phyloP scores from a whole-genome alignment of 2,113 vertebrate genomes.

The Oreochromis tanganicae region DNA sequence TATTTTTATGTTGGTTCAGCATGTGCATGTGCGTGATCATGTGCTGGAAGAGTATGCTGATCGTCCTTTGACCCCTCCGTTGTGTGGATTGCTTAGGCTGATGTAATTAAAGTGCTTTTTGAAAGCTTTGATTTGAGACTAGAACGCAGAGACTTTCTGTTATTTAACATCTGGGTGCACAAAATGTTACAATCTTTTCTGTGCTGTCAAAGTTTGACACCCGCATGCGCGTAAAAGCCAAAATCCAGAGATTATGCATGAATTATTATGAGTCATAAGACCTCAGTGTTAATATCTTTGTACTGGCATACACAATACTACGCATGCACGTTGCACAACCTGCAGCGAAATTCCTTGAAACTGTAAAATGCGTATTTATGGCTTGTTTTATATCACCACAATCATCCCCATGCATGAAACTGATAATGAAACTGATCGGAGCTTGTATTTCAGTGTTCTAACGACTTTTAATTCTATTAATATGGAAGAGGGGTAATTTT shows the following conservation, averaged over 20 bases:
- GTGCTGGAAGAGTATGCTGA: background rate
- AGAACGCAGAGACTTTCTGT: background rate
- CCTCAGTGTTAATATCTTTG: background rate
- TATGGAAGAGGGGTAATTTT: background rate
- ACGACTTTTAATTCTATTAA: background rate
- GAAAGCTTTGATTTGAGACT: background rate
- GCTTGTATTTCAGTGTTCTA: background rate
- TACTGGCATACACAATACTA: background rate
- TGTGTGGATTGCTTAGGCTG: background rate
- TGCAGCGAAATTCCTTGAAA: background rate
- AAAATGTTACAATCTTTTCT: background rate
- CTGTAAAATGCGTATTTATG: background rate
- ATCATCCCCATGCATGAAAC: background rate
- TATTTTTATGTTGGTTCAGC: background rate
- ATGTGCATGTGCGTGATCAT: slow-evolving; percentile 6
- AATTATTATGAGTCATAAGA: background rate
- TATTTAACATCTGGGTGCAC: background rate
- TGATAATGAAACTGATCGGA: background rate
- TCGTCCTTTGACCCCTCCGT: slow-evolving; percentile 5
- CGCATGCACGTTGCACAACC: background rate
- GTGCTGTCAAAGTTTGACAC: background rate
- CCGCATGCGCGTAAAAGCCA: background rate
- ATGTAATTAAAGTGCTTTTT: background rate
- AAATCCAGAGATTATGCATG: background rate
- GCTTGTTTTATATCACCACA: background rate